Evolutionary conservation across 2,888 invertebrate genomes (phyloP), one percentile per base, ranked within the genome.

Genomic region (Apoda limacodes): DNA sequence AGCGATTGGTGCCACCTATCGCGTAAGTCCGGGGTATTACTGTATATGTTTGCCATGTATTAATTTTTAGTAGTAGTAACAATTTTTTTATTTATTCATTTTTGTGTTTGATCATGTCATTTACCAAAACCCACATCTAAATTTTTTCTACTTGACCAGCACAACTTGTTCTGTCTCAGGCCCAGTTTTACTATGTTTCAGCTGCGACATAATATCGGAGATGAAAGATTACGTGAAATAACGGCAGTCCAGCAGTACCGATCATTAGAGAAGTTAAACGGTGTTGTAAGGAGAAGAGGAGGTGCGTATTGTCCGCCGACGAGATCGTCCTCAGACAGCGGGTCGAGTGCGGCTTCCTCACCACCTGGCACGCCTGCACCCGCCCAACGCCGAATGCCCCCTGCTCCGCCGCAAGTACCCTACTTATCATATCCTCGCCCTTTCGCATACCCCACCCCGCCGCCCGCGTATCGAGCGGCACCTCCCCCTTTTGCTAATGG

Each of bases 171-270:
- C n/a, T n/a, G n/a, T n/a, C n/a, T n/a, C n/a, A n/a, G n/a, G n/a
- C n/a, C n/a, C n/a, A n/a, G n/a, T n/a, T n/a, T n/a, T n/a, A n/a
- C n/a, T n/a, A n/a, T n/a, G n/a, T 58, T 60, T 3, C 65, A 87
- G 87, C 80, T 87, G 48, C 82, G 83, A 47, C 83, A 84, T 52
- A 82, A 82, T 52, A 82, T 86, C 58, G 83, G 82, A 31, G 87
- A 88, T 39, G 86, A 87, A 43, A 83, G 87, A 59, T 62, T 86
- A 47, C 76, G 84, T 35, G 87, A 87, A 37, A 58, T 84, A 40
- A 82, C 72, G 40, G 81, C 76, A 21, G 72, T 83, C 27, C 81
- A 81, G 34, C 82, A 82, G 22, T 72, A 84, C 42, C 71, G 85
- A 34, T 84, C 82, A 39, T 68, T 86, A 42, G 82, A 85, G 46